phyloP scores from a whole-genome alignment of 2,113 vertebrate genomes.

The Perca fluviatilis region DNA sequence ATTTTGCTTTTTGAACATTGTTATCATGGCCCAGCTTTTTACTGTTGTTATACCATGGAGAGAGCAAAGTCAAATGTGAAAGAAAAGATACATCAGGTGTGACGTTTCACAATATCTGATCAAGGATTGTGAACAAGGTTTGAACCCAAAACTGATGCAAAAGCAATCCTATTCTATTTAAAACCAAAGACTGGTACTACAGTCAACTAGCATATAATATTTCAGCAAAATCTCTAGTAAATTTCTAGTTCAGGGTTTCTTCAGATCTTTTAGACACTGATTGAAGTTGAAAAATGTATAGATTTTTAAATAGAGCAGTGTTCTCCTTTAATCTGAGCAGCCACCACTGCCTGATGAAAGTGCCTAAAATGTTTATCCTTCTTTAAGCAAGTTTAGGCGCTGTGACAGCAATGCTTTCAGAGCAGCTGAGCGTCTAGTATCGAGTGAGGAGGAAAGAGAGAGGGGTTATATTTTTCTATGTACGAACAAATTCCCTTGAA shows the following conservation, averaged over 20 bases:
- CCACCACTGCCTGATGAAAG: slow-evolving; percentile 64
- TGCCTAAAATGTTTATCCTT: slow-evolving; percentile 69
- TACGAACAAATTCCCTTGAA: slow-evolving; percentile 38
- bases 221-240: not conserved
- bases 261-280: slow-evolving; percentile 35
- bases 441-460: slow-evolving; percentile 19
- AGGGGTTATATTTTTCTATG: slow-evolving; percentile 33
- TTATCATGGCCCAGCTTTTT: slow-evolving; percentile 54
- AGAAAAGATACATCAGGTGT: slow-evolving; percentile 30
- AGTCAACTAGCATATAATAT: not conserved
- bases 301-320: slow-evolving; percentile 70
- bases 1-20: slow-evolving; percentile 61
- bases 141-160: slow-evolving; percentile 27
- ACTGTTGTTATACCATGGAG: slow-evolving; percentile 41
- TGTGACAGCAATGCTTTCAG: slow-evolving; percentile 59
- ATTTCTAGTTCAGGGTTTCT: not conserved
- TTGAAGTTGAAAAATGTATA: slow-evolving; percentile 67
- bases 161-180: slow-evolving; percentile 13
- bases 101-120: slow-evolving; percentile 57
- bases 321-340: slow-evolving; percentile 63
- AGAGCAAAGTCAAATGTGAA: slow-evolving; percentile 47
- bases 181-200: not conserved
- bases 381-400: slow-evolving; percentile 54
- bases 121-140: slow-evolving; percentile 37
- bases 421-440: slow-evolving; percentile 36